Evolutionary conservation across 1,140 invertebrate species (phyloP).

Genomic region (Trichonephila inaurata): DNA sequence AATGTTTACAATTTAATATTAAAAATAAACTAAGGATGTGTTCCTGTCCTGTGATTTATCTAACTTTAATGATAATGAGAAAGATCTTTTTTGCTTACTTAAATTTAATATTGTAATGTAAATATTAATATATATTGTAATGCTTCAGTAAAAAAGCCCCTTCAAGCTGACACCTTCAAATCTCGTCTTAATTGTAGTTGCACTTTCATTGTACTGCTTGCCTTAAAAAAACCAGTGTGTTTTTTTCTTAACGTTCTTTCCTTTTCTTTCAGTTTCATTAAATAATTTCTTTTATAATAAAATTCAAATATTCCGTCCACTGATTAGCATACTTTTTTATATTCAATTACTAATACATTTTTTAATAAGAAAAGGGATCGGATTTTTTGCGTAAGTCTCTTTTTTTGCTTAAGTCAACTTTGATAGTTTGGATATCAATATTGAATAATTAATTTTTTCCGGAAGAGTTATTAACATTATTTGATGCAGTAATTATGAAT

Average conservation of each 20-base stretch:
- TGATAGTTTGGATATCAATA: not conserved
- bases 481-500: not conserved
- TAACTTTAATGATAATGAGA: too few relatives aligned
- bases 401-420: not conserved
- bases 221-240: not conserved
- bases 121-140: too few relatives aligned
- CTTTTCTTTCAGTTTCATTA: not conserved
- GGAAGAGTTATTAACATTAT: not conserved
- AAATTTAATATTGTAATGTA: too few relatives aligned
- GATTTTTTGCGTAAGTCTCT: not conserved
- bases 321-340: slow-evolving; percentile 17
- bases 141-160: too few relatives aligned
- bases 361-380: not conserved
- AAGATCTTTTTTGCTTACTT: too few relatives aligned
- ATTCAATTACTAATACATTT: not conserved
- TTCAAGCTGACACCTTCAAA: too few relatives aligned
- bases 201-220: not conserved
- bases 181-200: not conserved
- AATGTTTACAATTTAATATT: too few relatives aligned
- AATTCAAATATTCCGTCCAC: not conserved
- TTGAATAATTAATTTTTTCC: slow-evolving; percentile 6
- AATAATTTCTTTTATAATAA: not conserved
- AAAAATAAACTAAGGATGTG: too few relatives aligned
- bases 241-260: not conserved
- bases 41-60: too few relatives aligned